These are phyloP conservation scores for Thymelicus sylvestris DNA, from an alignment of 2,888 invertebrate genomes.

Conservation along the genomic window DNA sequence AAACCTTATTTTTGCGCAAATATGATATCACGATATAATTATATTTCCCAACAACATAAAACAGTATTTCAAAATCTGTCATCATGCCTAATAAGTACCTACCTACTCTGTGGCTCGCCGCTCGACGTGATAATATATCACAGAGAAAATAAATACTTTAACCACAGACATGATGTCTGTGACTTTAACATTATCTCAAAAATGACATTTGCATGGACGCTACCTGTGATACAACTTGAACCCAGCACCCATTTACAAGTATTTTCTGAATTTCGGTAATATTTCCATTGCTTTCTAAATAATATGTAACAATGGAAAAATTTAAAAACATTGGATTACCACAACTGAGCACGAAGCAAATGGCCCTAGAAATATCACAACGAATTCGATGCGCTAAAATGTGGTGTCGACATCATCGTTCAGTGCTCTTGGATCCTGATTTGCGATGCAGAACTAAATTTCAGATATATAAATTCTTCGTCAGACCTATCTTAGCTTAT, in stretches of 20 bases:
- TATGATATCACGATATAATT: no score
- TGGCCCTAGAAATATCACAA: conserved; percentile 53
- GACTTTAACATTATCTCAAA: no score
- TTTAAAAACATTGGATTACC: conserved; percentile 48
- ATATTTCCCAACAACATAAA: no score
- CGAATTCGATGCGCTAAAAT: conserved; percentile 58
- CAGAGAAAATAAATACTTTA: no score
- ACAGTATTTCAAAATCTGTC: no score
- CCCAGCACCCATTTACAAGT: not conserved
- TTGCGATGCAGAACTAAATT: conserved; percentile 53
- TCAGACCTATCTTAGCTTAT: conserved; percentile 63
- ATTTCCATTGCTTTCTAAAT: not conserved
- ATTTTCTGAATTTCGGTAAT: conserved; percentile 5
- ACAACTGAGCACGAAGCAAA: conserved; percentile 46
- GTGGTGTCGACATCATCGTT: conserved; percentile 58
- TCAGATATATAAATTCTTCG: conserved; percentile 58
- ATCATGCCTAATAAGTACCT: no score
- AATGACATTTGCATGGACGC: not conserved
- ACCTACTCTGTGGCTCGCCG: no score
- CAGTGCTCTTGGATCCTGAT: conserved; percentile 50
- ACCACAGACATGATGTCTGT: no score
- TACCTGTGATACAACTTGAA: no score
- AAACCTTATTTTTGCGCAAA: no score
- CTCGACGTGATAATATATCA: no score
- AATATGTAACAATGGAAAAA: not conserved